phyloP scores from a whole-genome alignment of 2,888 invertebrate genomes.

The Elysia crispata region DNA sequence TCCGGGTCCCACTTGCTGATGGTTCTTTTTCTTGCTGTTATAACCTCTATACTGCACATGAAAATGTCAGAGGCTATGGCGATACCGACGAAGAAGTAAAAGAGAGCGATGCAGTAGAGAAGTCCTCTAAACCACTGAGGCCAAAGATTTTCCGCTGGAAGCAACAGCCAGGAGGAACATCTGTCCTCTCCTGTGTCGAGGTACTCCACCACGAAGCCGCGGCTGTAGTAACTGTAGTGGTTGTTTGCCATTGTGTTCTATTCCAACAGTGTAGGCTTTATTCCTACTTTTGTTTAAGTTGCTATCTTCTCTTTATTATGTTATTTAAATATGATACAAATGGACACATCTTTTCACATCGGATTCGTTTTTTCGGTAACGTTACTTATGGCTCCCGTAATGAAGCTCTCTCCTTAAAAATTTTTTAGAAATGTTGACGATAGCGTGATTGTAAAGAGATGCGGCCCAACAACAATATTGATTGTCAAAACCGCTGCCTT shows the following conservation, averaged over 20 bases:
- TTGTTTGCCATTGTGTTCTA: slow-evolving; percentile 9
- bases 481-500: too few relatives aligned
- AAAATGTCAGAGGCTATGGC: slow-evolving; percentile 75
- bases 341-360: too few relatives aligned
- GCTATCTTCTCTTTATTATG: too few relatives aligned
- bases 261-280: too few relatives aligned
- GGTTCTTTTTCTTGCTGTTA: slow-evolving; percentile 71
- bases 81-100: slow-evolving; percentile 73
- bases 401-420: too few relatives aligned
- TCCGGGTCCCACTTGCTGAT: slow-evolving; percentile 72
- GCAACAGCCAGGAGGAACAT: slow-evolving; percentile 70
- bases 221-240: slow-evolving; percentile 55
- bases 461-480: too few relatives aligned
- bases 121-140: slow-evolving; percentile 63
- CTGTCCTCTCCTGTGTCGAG: slow-evolving; percentile 54
- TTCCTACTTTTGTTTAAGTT: too few relatives aligned
- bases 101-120: slow-evolving; percentile 72
- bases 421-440: too few relatives aligned
- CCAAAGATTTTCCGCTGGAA: slow-evolving; percentile 76
- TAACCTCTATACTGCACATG: slow-evolving; percentile 75
- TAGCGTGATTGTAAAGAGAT: too few relatives aligned
- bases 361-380: too few relatives aligned
- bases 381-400: too few relatives aligned
- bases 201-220: slow-evolving; percentile 69
- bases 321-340: too few relatives aligned